A percentile compares a stretch with the other conserved stretches of the same genome.
Evolutionary conservation across 2,888 invertebrate genomes (phyloP).

Genomic region (Agelastica alni): DNA sequence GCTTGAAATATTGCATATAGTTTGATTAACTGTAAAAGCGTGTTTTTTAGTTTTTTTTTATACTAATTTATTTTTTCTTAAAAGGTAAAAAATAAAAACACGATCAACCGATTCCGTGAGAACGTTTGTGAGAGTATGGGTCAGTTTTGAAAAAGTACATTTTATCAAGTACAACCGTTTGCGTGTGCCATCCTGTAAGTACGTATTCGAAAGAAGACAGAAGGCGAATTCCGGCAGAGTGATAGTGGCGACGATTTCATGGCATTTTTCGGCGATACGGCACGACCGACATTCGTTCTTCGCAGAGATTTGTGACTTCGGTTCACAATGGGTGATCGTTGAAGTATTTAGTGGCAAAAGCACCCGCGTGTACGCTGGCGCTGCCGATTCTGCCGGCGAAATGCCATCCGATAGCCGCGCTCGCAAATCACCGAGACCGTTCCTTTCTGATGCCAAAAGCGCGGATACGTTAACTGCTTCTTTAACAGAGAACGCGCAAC

Average conservation of each 20-base stretch:
- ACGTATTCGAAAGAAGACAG: constrained; percentile 21
- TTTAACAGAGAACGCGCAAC: not conserved
- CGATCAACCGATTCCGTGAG: too few relatives aligned
- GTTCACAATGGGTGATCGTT: constrained; percentile 57
- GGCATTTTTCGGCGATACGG: constrained; percentile 40
- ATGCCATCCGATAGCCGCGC: constrained; percentile 45
- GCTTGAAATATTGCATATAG: too few relatives aligned
- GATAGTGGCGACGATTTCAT: constrained; percentile 33
- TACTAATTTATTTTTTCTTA: too few relatives aligned
- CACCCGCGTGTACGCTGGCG: constrained; percentile 33
- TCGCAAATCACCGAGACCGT: constrained; percentile 52
- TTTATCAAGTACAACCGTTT: too few relatives aligned
- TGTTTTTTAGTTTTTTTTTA: too few relatives aligned
- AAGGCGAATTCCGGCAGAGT: constrained; percentile 21
- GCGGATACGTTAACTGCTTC: constrained; percentile 17
- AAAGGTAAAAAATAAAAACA: too few relatives aligned
- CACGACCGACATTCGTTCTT: constrained; percentile 42
- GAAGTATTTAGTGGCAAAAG: constrained; percentile 56
- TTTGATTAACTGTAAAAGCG: too few relatives aligned
- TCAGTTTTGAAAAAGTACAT: too few relatives aligned
- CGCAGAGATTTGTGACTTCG: constrained; percentile 55
- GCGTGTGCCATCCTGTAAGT: too few relatives aligned
- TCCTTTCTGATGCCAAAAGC: constrained; percentile 40
- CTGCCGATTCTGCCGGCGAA: constrained; percentile 4
- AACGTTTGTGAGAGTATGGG: too few relatives aligned